These are phyloP conservation scores for Ctenochaetus hawaiiensis DNA, from an alignment of 2,797 vertebrate species.

Conservation along the genomic window DNA sequence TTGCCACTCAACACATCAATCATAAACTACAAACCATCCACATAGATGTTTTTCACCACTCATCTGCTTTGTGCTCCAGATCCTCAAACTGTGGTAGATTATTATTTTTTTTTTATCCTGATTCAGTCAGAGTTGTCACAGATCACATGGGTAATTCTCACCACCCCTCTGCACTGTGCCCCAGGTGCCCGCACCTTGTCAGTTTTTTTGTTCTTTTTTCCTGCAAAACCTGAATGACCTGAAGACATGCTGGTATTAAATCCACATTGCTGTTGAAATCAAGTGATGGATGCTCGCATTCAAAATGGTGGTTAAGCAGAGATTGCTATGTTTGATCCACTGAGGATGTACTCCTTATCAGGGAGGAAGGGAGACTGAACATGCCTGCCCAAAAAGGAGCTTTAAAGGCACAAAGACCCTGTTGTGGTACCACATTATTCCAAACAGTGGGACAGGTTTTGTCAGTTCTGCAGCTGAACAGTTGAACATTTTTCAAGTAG, in stretches of 20 bases:
- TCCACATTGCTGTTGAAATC: conserved; percentile 19
- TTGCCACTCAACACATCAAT: conserved; percentile 38
- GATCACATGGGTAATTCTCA: conserved; percentile 7
- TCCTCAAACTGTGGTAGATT: background rate
- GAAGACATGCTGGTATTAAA: conserved; percentile 1
- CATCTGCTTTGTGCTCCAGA: conserved; percentile 59
- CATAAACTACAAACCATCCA: conserved; percentile 44
- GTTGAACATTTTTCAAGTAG: background rate
- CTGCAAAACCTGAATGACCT: background rate
- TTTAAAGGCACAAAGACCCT: background rate
- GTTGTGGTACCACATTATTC: background rate
- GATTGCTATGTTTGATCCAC: background rate
- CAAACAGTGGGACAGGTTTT: background rate
- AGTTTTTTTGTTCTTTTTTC: background rate
- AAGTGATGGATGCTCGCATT: background rate
- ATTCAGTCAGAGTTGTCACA: conserved; percentile 3
- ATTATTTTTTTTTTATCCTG: background rate
- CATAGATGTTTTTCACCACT: conserved; percentile 37
- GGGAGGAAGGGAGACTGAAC: conserved; percentile 18
- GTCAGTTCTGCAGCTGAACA: background rate
- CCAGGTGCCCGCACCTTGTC: conserved; percentile 11
- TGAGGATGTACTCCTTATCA: background rate
- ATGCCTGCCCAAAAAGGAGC: background rate
- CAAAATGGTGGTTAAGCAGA: conserved; percentile 16
- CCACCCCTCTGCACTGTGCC: conserved; percentile 20